Base-by-base conservation (phyloP, 1,140 invertebrate species). In the Halesus radiatus region DNA sequence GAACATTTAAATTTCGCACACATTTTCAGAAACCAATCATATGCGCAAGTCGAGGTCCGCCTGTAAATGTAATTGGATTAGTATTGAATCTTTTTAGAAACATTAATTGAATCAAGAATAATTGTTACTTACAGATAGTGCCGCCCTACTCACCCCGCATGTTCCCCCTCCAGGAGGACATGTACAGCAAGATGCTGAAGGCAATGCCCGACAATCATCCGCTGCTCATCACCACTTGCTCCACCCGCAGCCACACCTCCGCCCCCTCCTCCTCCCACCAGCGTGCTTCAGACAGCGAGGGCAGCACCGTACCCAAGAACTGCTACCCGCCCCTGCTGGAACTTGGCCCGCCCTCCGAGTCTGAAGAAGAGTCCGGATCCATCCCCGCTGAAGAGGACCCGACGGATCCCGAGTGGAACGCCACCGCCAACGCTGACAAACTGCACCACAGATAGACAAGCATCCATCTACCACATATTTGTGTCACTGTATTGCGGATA, bases 371-470 rank as follows among this genome's bases (percentile, higher is more conserved):
- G 70, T 72, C 82, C 15, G 13, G 54, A 20, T 73, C 79, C 3
- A 64, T 84, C 45, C 87, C 85, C 62, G 87, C 88, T 8, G 93
- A 92, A 4, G 95, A 95, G 84, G 95, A 96, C 87, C 94, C 94
- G 1, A 94, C 95, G 86, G 95, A 96, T 88, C 93, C 93, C 3
- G 95, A 96, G 85, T 96, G 95, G 95, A 91, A 90, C 53, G 91
- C 86, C 26, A 87, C 89, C 75, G 87, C 87, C 62, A 85, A 87
- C 66, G 87, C 80, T 13, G 83, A 82, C 18, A 78, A 78, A 66
- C 45, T 70, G 62, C 62, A 78, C 45, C 78, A 73, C 56, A 79
- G 78, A 60, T 79, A 79, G 45, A 58, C 22, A 7, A n/a, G 8
- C 8, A 52, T n/a, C 68, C 50, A 18, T 20, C 50, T 1, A 50